Evolutionary conservation across 1,140 invertebrate species (phyloP).

Genomic region (Euglossa dilemma): DNA sequence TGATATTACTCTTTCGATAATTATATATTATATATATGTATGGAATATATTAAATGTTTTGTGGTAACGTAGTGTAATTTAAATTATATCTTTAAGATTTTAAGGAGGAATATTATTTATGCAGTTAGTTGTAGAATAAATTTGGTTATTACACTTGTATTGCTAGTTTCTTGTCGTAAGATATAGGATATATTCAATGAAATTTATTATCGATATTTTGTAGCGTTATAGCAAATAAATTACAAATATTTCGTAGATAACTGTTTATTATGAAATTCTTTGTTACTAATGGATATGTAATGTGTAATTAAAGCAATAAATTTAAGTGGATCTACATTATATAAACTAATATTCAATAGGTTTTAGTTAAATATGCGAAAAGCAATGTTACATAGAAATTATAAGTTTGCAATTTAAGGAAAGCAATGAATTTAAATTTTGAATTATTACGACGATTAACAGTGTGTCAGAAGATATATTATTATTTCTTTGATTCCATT

Average conservation of each 20-base stretch:
- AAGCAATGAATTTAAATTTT: not conserved
- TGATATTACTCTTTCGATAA: not conserved
- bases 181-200: not conserved
- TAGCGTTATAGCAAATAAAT: not conserved
- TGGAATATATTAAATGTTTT: not conserved
- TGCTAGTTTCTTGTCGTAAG: not conserved
- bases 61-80: not conserved
- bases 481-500: not conserved
- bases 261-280: not conserved
- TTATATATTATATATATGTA: not conserved
- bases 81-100: not conserved
- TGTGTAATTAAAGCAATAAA: not conserved
- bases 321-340: not conserved
- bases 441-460: not conserved
- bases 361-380: too few relatives aligned
- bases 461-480: not conserved
- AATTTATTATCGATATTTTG: not conserved
- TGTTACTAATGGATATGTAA: not conserved
- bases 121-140: not conserved
- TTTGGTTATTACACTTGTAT: not conserved
- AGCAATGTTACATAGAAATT: not conserved
- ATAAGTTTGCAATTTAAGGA: not conserved
- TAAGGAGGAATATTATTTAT: not conserved
- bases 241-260: not conserved
- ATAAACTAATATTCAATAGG: not conserved